These are phyloP conservation scores for Plagodis dolabraria DNA, from an alignment of 2,888 invertebrate genomes.

Conservation along the genomic window DNA sequence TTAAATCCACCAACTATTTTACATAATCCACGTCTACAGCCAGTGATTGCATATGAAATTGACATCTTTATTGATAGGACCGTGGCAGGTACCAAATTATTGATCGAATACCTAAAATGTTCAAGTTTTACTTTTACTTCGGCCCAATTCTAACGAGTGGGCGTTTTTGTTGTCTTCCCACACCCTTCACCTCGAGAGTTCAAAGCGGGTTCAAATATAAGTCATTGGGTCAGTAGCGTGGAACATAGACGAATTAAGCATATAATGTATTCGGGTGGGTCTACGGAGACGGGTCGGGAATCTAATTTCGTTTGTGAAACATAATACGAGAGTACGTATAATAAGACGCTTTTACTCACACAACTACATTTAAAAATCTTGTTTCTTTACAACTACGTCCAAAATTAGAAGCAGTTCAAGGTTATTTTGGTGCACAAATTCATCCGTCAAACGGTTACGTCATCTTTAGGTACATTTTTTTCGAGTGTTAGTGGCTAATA, in stretches of 20 bases:
- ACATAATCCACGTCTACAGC: constrained; percentile 11
- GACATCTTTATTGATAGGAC: constrained; percentile 33
- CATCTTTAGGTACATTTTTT: constrained; percentile 21
- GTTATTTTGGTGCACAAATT: constrained; percentile 19
- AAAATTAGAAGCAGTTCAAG: constrained; percentile 23
- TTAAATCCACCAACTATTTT: neutral
- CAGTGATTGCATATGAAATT: constrained; percentile 7
- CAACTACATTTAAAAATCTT: neutral
- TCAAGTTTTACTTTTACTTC: constrained; percentile 29
- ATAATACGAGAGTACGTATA: neutral
- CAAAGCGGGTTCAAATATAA: constrained; percentile 53
- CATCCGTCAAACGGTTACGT: constrained; percentile 19
- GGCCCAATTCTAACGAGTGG: constrained; percentile 44
- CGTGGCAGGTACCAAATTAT: constrained; percentile 27
- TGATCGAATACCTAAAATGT: constrained; percentile 34
- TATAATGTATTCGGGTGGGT: constrained; percentile 16
- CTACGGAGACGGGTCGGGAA: constrained; percentile 5
- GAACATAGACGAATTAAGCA: constrained; percentile 38
- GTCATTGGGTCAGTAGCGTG: constrained; percentile 53
- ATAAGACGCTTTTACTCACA: too few species aligned
- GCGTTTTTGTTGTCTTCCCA: constrained; percentile 49
- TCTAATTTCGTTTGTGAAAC: constrained; percentile 15
- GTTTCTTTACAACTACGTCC: constrained; percentile 1
- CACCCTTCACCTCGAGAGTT: constrained; percentile 53
- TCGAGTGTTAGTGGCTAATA: constrained; percentile 2